Conservation (phyloP, 2,888 invertebrate species). For the Calameuta pallipes region DNA sequence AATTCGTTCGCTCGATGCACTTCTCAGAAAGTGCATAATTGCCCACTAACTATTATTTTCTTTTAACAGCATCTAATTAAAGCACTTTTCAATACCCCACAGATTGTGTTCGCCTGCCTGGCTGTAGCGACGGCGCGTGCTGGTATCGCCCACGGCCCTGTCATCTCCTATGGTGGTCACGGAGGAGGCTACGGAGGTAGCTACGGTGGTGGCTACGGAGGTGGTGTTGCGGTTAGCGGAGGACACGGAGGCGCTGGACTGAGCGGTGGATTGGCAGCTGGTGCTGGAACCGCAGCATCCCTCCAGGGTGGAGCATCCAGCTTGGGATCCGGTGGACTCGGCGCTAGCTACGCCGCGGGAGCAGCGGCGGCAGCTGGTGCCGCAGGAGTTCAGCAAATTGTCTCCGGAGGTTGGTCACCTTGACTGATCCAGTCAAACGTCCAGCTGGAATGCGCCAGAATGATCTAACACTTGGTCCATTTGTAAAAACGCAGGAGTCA, state of each 20-base stretch:
- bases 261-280: slow-evolving; percentile 63
- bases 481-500: slow-evolving; percentile 47
- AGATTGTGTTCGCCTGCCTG: slow-evolving; percentile 65
- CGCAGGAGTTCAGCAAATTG: slow-evolving; percentile 64
- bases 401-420: slow-evolving; percentile 59
- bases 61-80: no score
- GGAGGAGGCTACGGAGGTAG: slow-evolving; percentile 43
- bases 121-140: slow-evolving; percentile 64
- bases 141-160: slow-evolving; percentile 60
- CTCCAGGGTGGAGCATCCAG: slow-evolving; percentile 64
- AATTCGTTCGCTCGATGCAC: no score
- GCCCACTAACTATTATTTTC: no score
- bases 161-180: slow-evolving; percentile 45
- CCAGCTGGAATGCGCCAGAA: not conserved
- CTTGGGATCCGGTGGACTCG: slow-evolving; percentile 64
- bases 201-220: slow-evolving; percentile 26
- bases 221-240: not conserved
- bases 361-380: slow-evolving; percentile 63
- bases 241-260: slow-evolving; percentile 52
- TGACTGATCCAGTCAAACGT: not conserved
- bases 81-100: slow-evolving; percentile 10
- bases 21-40: no score
- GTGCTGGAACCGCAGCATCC: slow-evolving; percentile 61
- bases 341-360: slow-evolving; percentile 64
- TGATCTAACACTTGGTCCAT: no score